Evolutionary conservation across 2,113 vertebrate species (phyloP).

Genomic region (Ageneiosus marmoratus): DNA sequence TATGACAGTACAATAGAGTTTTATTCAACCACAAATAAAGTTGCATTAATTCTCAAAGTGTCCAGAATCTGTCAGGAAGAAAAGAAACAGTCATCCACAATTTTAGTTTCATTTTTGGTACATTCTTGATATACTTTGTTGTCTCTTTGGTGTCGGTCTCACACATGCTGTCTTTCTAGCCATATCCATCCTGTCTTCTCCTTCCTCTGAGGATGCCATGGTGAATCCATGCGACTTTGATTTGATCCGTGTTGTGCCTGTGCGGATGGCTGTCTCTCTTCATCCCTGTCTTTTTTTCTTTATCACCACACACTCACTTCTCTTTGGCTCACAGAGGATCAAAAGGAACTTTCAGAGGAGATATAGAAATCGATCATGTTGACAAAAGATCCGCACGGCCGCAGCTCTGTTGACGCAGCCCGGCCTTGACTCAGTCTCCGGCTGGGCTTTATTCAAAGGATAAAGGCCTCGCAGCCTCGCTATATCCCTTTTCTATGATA

Average conservation of each 20-base stretch:
- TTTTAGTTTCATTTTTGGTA: neutral
- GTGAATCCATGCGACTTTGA: slow-evolving; percentile 40
- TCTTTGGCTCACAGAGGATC: slow-evolving; percentile 34
- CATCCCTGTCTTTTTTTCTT: slow-evolving; percentile 34
- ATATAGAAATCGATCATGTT: slow-evolving; percentile 55
- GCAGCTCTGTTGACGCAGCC: slow-evolving; percentile 34
- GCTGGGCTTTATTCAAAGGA: slow-evolving; percentile 28
- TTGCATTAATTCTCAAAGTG: neutral
- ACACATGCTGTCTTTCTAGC: neutral
- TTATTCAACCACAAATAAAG: neutral
- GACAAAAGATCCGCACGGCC: slow-evolving; percentile 50
- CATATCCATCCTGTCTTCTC: slow-evolving; percentile 12
- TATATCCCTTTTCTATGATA: slow-evolving; percentile 12
- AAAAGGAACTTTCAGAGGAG: slow-evolving; percentile 52
- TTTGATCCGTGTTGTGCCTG: slow-evolving; percentile 42
- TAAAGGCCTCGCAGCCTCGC: slow-evolving; percentile 18
- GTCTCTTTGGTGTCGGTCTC: neutral
- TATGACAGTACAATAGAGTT: neutral
- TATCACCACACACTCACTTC: slow-evolving; percentile 20
- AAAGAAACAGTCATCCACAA: neutral
- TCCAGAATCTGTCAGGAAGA: neutral
- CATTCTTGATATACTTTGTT: neutral
- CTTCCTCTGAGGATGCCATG: slow-evolving; percentile 42
- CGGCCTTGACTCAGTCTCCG: slow-evolving; percentile 42
- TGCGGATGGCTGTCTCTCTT: slow-evolving; percentile 52